phyloP scores from a whole-genome alignment of 1,140 invertebrate genomes.

The Monochamus saltuarius region DNA sequence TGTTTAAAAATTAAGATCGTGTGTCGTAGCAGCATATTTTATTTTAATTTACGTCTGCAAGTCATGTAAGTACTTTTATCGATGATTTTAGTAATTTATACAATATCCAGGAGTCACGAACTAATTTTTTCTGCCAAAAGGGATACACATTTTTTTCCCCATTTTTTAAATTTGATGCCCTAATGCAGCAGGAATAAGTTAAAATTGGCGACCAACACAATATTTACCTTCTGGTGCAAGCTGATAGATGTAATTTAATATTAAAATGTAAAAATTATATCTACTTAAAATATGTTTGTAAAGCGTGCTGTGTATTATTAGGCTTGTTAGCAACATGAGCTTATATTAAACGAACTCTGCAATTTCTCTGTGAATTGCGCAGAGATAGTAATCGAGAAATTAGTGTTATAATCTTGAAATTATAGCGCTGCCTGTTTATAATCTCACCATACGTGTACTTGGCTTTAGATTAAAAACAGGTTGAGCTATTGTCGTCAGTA shows the following conservation, averaged over 20 bases:
- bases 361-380: conserved; percentile 11
- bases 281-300: not conserved
- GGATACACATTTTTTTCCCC: too few relatives aligned
- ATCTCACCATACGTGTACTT: conserved; percentile 10
- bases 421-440: conserved; percentile 13
- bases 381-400: conserved; percentile 9
- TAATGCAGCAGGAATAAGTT: too few relatives aligned
- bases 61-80: too few relatives aligned
- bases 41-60: too few relatives aligned
- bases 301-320: conserved; percentile 7
- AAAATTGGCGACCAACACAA: not conserved
- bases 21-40: too few relatives aligned
- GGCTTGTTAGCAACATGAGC: conserved; percentile 12
- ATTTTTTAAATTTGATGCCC: too few relatives aligned
- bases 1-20: too few relatives aligned
- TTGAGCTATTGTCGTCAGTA: too few relatives aligned
- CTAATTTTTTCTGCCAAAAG: too few relatives aligned
- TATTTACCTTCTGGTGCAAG: conserved; percentile 11
- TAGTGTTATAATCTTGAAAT: conserved; percentile 15
- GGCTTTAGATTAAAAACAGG: not conserved
- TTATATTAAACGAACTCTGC: conserved; percentile 3
- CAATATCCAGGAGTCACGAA: too few relatives aligned
- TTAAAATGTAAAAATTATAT: conserved; percentile 5
- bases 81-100: too few relatives aligned
- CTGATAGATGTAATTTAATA: conserved; percentile 1